phyloP scores from a whole-genome alignment of 2,888 invertebrate species.

The Azorinus chamasolen region DNA sequence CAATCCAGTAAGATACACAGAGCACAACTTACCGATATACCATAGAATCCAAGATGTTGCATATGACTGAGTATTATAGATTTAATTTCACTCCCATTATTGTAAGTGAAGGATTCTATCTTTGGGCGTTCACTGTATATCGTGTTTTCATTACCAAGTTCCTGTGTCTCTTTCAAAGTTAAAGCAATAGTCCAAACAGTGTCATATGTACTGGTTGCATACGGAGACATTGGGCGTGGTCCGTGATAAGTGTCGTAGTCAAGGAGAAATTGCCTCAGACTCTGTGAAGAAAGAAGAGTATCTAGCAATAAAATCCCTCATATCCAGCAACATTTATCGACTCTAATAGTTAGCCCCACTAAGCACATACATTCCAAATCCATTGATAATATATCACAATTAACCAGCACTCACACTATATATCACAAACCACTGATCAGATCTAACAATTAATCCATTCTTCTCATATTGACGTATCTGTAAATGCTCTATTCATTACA shows the following conservation, averaged over 20 bases:
- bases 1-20: too few species aligned
- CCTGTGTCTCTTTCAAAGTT: constrained; percentile 90
- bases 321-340: too few species aligned
- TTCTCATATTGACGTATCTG: too few species aligned
- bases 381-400: too few species aligned
- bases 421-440: too few species aligned
- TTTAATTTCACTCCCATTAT: constrained; percentile 90
- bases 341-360: too few species aligned
- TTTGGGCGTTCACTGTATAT: neutral
- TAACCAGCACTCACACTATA: too few species aligned
- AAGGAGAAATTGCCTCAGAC: constrained; percentile 89
- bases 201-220: constrained; percentile 94
- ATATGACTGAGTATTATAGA: constrained; percentile 91
- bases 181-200: constrained; percentile 96
- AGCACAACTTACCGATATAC: constrained; percentile 92
- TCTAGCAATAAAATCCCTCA: too few species aligned
- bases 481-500: too few species aligned
- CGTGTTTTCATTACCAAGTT: constrained; percentile 8
- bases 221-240: constrained; percentile 86
- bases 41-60: constrained; percentile 92
- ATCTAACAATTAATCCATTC: too few species aligned
- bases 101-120: constrained; percentile 90
- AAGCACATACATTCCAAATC: too few species aligned
- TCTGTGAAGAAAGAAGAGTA: constrained; percentile 87
- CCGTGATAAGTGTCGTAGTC: constrained; percentile 88